phyloP scores from a whole-genome alignment of 2,888 invertebrate species.

The Corythucha ciliata region DNA sequence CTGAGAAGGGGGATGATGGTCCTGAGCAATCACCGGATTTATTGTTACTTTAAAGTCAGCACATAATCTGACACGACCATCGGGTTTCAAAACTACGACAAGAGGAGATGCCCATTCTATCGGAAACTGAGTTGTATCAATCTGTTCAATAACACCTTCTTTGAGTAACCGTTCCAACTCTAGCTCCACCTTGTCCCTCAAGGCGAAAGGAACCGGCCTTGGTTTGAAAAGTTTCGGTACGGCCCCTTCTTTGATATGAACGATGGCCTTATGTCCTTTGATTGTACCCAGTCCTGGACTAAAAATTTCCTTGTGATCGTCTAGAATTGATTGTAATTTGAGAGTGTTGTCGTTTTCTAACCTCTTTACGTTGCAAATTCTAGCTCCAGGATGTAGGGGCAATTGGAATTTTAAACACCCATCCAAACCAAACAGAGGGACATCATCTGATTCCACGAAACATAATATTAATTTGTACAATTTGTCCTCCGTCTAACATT shows the following conservation, averaged over 20 bases:
- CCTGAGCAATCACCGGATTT: no score
- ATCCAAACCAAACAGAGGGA: no score
- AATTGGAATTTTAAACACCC: no score
- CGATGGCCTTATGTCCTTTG: background rate
- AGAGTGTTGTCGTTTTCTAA: no score
- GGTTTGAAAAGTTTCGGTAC: slow-evolving; percentile 6
- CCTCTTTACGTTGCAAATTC: no score
- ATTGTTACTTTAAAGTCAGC: slow-evolving; percentile 7
- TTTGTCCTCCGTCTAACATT: no score
- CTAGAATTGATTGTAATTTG: no score
- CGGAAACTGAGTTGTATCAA: background rate
- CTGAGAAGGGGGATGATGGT: background rate
- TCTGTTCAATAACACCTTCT: slow-evolving; percentile 3
- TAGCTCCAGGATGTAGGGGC: no score
- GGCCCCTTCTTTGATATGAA: slow-evolving; percentile 1
- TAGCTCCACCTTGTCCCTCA: slow-evolving; percentile 1
- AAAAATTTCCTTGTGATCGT: no score
- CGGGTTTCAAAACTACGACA: slow-evolving; percentile 8
- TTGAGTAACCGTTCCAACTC: background rate
- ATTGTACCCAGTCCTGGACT: no score
- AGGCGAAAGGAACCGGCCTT: background rate
- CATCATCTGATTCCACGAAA: no score
- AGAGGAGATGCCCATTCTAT: slow-evolving; percentile 11
- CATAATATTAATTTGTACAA: no score
- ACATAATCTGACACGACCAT: background rate